Evolutionary conservation across 2,888 invertebrate species (phyloP).

Genomic region (Anodontia alba): DNA sequence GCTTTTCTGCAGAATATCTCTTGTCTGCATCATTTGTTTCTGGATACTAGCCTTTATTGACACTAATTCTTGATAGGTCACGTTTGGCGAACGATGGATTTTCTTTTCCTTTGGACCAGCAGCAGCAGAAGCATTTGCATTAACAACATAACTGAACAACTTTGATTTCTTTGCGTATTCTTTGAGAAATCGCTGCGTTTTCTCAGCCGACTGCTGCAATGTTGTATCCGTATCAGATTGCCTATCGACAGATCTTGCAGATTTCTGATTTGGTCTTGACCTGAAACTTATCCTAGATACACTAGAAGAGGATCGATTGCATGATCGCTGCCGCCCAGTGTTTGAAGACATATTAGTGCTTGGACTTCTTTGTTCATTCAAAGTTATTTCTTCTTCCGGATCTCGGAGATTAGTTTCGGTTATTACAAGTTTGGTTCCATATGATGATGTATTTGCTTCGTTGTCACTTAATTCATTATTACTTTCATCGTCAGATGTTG

Average conservation of each 20-base stretch:
- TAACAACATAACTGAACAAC: slow-evolving; percentile 54
- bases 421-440: too few species aligned
- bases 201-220: slow-evolving; percentile 27
- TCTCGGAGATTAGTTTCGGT: too few species aligned
- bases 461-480: not conserved
- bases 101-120: slow-evolving; percentile 20
- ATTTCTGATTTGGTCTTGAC: not conserved
- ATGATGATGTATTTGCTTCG: too few species aligned
- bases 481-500: not conserved
- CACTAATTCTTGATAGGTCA: slow-evolving; percentile 54
- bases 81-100: slow-evolving; percentile 43
- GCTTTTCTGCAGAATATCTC: slow-evolving; percentile 48
- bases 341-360: too few species aligned
- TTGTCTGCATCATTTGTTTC: slow-evolving; percentile 46
- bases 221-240: not conserved
- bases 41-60: slow-evolving; percentile 51
- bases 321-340: not conserved
- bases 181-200: slow-evolving; percentile 45
- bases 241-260: not conserved
- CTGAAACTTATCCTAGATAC: not conserved
- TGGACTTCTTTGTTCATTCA: not conserved
- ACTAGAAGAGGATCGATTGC: not conserved
- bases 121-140: slow-evolving; percentile 27
- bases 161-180: slow-evolving; percentile 57
- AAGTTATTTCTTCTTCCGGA: not conserved